Evolutionary conservation across 2,113 vertebrate species (phyloP).

Genomic region (Nesoenas mayeri): DNA sequence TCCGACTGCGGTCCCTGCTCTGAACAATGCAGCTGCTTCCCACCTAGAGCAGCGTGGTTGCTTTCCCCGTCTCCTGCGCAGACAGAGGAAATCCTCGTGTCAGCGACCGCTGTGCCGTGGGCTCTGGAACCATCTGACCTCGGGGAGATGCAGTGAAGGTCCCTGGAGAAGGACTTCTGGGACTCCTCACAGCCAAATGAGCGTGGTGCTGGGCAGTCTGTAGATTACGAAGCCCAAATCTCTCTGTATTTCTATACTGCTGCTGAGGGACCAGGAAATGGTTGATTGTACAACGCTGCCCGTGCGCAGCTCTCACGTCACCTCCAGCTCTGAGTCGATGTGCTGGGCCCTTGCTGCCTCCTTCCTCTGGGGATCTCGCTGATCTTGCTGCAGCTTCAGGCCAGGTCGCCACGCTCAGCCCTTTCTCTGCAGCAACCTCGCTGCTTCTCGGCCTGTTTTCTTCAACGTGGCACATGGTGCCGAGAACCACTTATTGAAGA

Average conservation of each 20-base stretch:
- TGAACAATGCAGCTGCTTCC: background rate
- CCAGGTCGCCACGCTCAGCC: background rate
- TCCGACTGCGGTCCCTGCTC: fast-evolving
- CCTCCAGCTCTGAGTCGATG: background rate
- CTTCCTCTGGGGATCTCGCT: fast-evolving
- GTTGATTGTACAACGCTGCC: background rate
- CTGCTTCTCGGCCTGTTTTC: background rate
- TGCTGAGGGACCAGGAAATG: background rate
- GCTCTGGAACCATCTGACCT: background rate
- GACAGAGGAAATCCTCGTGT: background rate
- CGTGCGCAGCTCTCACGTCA: background rate
- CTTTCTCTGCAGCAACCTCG: background rate
- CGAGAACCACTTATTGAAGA: fast-evolving
- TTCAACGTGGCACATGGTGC: fast-evolving
- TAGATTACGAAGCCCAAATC: background rate
- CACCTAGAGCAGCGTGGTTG: fast-evolving
- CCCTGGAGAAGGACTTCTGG: background rate
- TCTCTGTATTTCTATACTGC: fast-evolving
- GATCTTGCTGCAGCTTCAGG: background rate
- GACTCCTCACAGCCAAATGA: background rate
- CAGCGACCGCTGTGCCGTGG: fast-evolving
- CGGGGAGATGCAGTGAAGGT: background rate
- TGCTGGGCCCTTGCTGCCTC: background rate
- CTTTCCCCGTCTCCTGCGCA: background rate
- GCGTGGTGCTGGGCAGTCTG: background rate